Evolutionary conservation across 2,113 vertebrate genomes (phyloP), one percentile per base, ranked within the genome.

Genomic region (Etia nguti): DNA sequence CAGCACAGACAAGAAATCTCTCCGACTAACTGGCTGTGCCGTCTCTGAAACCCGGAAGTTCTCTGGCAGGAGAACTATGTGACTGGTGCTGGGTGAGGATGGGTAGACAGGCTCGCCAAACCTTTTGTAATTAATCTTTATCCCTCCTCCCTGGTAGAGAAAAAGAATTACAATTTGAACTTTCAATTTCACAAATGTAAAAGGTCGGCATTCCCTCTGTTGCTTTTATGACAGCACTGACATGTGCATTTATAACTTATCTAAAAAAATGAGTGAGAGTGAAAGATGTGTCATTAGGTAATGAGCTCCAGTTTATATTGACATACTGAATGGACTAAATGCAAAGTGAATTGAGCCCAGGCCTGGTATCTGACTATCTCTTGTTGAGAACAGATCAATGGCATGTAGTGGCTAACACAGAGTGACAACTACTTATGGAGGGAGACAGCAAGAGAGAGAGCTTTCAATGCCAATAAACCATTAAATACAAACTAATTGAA

Each of bases 351-450:
- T 79, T 84, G 90, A 91, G 92, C 83, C 24, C 26, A 2, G 85
- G 52, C 56, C 77, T 56, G 54, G 54, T 92, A 92, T 95, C 90
- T 86, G 88, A 91, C 84, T 85, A 89, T 93, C 92, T 94, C 91
- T 94, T 88, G 92, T 94, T 91, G 93, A 92, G 92, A 84, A 86
- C 54, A 54, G 91, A 94, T 96, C 94, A 90, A 95, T 95, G 92
- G 79, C 81, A 80, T 94, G 94, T 93, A 94, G 85, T 59, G 12
- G 79, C 93, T 94, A 95, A 95, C 88, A 2, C 85, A 91, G 92
- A 94, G 90, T 94, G 94, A 94, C 93, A 95, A 93, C 88, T 81
- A 92, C 92, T 92, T 88, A 94, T 93, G 92, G 89, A 81, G 75
- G 36, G 79, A 26, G 79, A 26, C 70, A 73, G 75, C 2, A 70